Percentiles rank a stretch among this genome's conserved stretches.
Conservation (phyloP, 2,797 vertebrate species). For the Centroberyx gerrardi region DNA sequence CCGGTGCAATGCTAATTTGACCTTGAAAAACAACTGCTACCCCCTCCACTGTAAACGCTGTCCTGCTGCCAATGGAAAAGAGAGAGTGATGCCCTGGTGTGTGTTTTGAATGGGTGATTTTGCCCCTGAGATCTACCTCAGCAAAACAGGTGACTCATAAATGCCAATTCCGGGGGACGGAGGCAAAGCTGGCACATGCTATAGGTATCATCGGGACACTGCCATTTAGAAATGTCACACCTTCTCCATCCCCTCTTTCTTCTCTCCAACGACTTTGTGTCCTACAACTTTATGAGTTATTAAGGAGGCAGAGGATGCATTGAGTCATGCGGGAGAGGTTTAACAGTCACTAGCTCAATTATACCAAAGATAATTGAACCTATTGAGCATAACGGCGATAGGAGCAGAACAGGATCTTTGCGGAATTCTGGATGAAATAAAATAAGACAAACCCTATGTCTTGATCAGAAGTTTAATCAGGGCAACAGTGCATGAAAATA, state of each 20-base stretch:
- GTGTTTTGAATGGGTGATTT: conserved; percentile 78
- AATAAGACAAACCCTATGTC: conserved; percentile 58
- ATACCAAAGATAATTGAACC: conserved; percentile 68
- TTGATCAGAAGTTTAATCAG: conserved; percentile 68
- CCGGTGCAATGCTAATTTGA: conserved; percentile 67
- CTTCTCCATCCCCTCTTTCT: conserved; percentile 55
- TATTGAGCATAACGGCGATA: conserved; percentile 50
- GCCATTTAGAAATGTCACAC: conserved; percentile 87
- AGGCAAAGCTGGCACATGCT: conserved; percentile 75
- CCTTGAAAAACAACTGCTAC: conserved; percentile 70
- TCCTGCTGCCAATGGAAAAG: conserved; percentile 69
- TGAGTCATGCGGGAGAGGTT: conserved; percentile 55
- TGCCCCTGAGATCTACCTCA: conserved; percentile 74
- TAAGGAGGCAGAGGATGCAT: conserved; percentile 46
- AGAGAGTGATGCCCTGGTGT: conserved; percentile 66
- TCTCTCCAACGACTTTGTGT: conserved; percentile 60
- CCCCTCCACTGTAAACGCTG: conserved; percentile 45
- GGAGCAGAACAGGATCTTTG: conserved; percentile 41
- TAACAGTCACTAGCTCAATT: conserved; percentile 59
- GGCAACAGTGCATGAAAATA: conserved; percentile 76
- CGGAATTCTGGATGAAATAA: conserved; percentile 53
- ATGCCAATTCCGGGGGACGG: conserved; percentile 79
- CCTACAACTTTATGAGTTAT: conserved; percentile 68
- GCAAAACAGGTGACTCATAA: conserved; percentile 82
- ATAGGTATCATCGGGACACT: conserved; percentile 74